Conservation (phyloP, 1,140 invertebrate species). For the Reticulitermes speratus region DNA sequence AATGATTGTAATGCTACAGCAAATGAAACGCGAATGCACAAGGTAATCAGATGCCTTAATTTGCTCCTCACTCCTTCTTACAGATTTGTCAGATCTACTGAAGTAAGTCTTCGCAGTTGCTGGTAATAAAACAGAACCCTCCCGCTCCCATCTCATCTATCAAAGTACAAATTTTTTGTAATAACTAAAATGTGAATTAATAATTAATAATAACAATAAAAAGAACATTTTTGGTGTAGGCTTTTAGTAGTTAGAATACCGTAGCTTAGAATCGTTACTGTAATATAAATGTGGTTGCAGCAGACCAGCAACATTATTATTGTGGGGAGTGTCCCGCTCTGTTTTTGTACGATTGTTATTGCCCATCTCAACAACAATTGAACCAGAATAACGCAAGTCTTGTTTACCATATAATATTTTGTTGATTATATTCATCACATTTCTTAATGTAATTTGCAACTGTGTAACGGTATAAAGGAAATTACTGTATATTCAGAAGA, state of each 20-base stretch:
- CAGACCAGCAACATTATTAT: neutral
- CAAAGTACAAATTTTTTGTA: slow-evolving; percentile 27
- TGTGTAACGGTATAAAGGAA: neutral
- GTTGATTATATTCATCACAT: neutral
- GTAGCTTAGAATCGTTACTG: neutral
- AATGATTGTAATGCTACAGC: no score
- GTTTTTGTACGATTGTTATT: neutral
- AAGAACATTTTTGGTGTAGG: neutral
- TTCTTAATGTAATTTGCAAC: no score
- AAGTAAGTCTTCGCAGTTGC: neutral
- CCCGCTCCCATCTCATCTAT: slow-evolving; percentile 5
- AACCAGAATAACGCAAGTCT: neutral
- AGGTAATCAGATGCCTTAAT: no score
- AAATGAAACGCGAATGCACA: no score
- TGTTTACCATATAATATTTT: neutral
- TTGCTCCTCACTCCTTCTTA: no score
- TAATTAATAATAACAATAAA: neutral
- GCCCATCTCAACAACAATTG: slow-evolving; percentile 7
- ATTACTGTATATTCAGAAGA: neutral
- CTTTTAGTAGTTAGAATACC: neutral
- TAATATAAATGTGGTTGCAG: neutral
- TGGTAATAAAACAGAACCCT: neutral
- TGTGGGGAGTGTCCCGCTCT: neutral
- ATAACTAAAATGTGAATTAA: neutral
- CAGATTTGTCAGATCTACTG: neutral